phyloP scores from a whole-genome alignment of 2,888 invertebrate species.

The Cryptocephalus primarius region DNA sequence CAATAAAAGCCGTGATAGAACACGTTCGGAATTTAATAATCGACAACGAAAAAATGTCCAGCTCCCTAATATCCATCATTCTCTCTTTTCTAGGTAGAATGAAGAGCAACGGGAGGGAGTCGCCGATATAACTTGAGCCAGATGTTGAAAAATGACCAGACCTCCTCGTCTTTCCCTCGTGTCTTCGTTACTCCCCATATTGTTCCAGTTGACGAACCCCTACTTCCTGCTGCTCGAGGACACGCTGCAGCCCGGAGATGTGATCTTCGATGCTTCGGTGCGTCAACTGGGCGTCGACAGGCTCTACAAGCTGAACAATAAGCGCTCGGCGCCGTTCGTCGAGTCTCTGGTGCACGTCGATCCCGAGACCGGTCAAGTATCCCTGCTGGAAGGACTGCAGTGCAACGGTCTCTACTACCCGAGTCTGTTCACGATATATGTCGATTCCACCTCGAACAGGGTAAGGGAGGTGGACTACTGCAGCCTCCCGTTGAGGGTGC shows the following conservation, averaged over 20 bases:
- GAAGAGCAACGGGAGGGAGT: too few relatives aligned
- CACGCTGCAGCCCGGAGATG: constrained; percentile 47
- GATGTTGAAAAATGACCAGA: background rate
- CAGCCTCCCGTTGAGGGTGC: constrained; percentile 64
- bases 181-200: constrained; percentile 14
- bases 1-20: too few relatives aligned
- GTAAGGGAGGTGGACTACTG: constrained; percentile 73
- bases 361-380: constrained; percentile 61
- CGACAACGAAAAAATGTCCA: too few relatives aligned
- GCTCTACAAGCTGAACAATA: constrained; percentile 66
- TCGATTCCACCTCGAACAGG: constrained; percentile 74
- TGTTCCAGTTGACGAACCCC: constrained; percentile 13
- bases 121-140: too few relatives aligned
- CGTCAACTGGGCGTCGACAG: constrained; percentile 70
- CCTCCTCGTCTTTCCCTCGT: constrained; percentile 4
- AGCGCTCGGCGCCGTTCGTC: constrained; percentile 74
- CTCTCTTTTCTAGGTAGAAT: too few relatives aligned
- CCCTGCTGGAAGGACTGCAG: constrained; percentile 57
- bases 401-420: constrained; percentile 78
- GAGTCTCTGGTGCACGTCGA: constrained; percentile 67
- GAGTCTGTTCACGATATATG: constrained; percentile 73
- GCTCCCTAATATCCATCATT: too few relatives aligned
- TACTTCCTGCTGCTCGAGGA: constrained; percentile 34
- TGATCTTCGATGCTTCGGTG: constrained; percentile 70
- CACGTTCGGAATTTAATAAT: too few relatives aligned